phyloP scores from a whole-genome alignment of 2,888 invertebrate genomes.

The Heliconius ethilla region DNA sequence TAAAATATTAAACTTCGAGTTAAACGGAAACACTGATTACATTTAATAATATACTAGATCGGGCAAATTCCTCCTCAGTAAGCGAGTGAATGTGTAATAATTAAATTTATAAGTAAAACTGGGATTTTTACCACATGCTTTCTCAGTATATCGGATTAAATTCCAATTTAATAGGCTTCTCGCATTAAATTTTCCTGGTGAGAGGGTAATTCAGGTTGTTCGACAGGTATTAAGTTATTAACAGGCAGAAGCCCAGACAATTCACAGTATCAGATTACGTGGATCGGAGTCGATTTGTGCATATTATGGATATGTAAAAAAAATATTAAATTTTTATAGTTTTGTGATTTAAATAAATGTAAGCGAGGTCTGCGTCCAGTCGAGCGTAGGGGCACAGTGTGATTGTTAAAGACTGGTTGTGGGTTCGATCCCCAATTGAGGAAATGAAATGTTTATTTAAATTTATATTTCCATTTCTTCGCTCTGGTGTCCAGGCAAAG shows the following conservation, averaged over 20 bases:
- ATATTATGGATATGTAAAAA: constrained; percentile 18
- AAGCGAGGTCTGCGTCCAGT: not conserved
- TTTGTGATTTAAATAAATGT: not conserved
- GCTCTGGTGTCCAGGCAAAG: too few relatives aligned
- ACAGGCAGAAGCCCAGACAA: constrained; percentile 59
- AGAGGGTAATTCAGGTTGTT: constrained; percentile 53
- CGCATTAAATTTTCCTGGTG: constrained; percentile 63
- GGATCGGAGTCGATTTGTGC: constrained; percentile 48
- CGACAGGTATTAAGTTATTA: constrained; percentile 27
- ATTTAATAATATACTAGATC: not conserved
- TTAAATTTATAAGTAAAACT: not conserved
- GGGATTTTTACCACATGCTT: constrained; percentile 37
- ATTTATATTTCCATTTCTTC: too few relatives aligned
- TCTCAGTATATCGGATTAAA: constrained; percentile 55
- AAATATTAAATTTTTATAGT: not conserved
- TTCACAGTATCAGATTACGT: constrained; percentile 56
- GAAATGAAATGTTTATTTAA: too few relatives aligned
- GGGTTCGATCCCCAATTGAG: too few relatives aligned
- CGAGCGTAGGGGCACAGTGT: too few relatives aligned
- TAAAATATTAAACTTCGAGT: not conserved
- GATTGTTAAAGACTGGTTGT: too few relatives aligned
- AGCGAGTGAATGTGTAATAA: not conserved
- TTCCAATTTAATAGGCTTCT: constrained; percentile 69
- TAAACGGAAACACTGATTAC: not conserved
- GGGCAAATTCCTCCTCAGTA: not conserved